These are phyloP conservation scores for Sphecodes monilicornis DNA, from an alignment of 2,888 invertebrate species.

Conservation along the genomic window DNA sequence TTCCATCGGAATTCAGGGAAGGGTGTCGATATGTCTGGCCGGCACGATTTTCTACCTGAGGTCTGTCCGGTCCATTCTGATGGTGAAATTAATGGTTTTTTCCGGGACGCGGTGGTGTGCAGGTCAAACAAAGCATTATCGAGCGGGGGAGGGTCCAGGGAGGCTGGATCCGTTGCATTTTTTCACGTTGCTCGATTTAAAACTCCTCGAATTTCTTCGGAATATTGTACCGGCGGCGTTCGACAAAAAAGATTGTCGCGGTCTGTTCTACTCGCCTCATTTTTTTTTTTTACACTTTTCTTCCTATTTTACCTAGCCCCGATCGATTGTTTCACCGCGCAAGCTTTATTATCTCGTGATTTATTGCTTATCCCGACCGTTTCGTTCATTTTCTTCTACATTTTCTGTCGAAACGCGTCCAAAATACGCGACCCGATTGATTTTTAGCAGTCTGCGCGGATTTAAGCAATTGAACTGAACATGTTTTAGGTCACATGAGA, in stretches of 20 bases:
- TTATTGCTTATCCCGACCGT: not conserved
- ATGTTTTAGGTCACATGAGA: too few relatives aligned
- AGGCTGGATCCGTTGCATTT: conserved; percentile 64
- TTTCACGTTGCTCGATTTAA: conserved; percentile 68
- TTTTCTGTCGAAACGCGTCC: not conserved
- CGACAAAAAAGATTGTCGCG: conserved; percentile 49
- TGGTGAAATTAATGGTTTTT: conserved; percentile 70
- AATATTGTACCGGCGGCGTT: conserved; percentile 49
- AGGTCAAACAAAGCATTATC: conserved; percentile 74
- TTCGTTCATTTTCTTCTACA: not conserved
- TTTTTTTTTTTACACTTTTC: not conserved
- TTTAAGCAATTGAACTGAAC: not conserved
- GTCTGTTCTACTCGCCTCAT: not conserved
- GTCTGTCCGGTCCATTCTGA: conserved; percentile 66
- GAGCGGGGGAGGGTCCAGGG: not conserved
- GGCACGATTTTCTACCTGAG: conserved; percentile 70
- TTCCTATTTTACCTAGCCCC: not conserved
- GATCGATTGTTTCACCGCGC: conserved; percentile 10
- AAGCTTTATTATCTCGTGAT: conserved; percentile 12
- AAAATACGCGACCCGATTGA: not conserved
- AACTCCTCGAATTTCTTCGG: conserved; percentile 60
- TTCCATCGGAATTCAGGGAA: conserved; percentile 70
- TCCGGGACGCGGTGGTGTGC: conserved; percentile 63
- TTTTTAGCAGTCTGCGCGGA: not conserved
- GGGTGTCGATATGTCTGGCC: conserved; percentile 72